Evolutionary conservation across 1,140 invertebrate genomes (phyloP).

Genomic region (Platyscapa corneri): DNA sequence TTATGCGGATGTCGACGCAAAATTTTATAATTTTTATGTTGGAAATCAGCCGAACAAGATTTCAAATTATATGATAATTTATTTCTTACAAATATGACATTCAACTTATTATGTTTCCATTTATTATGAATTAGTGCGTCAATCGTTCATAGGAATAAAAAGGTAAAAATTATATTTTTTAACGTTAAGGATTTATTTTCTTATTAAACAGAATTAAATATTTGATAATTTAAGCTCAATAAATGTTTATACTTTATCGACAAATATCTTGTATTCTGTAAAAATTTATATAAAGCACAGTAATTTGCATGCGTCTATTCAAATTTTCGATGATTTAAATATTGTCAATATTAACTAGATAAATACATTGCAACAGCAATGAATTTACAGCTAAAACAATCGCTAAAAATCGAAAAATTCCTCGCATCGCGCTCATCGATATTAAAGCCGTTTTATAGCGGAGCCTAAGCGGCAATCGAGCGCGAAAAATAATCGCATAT

Average conservation of each 20-base stretch:
- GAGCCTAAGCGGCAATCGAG: not conserved
- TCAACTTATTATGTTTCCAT: too few relatives aligned
- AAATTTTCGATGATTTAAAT: not conserved
- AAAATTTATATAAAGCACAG: too few relatives aligned
- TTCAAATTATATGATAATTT: too few relatives aligned
- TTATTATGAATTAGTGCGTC: too few relatives aligned
- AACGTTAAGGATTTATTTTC: not conserved
- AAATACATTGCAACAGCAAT: not conserved
- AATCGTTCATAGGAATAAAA: too few relatives aligned
- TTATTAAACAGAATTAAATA: too few relatives aligned
- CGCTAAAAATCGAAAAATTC: not conserved
- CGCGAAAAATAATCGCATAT: not conserved
- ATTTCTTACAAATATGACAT: too few relatives aligned
- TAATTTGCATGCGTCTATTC: not conserved
- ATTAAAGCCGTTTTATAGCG: not conserved
- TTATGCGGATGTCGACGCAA: too few relatives aligned
- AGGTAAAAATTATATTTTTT: too few relatives aligned
- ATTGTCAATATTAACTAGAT: not conserved
- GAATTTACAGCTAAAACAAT: too few relatives aligned
- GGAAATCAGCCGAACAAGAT: too few relatives aligned
- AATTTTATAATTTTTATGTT: too few relatives aligned
- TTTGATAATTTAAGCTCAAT: not conserved
- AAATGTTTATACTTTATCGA: not conserved
- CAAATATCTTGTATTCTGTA: not conserved
- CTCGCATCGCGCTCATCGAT: not conserved